A percentile compares a stretch with the other conserved stretches of the same genome.
Conservation (phyloP, 2,888 invertebrate species). For the Aproaerema taeniolella region DNA sequence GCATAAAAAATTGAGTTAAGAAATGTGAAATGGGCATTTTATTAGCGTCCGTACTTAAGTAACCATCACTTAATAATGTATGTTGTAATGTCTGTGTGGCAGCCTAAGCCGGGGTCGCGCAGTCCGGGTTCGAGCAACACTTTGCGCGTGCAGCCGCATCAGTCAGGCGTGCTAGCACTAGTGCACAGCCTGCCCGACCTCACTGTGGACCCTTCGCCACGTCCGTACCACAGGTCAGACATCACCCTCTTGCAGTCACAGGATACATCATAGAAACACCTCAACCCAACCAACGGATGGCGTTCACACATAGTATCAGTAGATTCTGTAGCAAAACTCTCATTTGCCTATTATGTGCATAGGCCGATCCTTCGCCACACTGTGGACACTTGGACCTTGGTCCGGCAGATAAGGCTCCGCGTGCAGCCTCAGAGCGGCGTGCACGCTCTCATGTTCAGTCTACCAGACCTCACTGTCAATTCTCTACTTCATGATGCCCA, state of each 20-base stretch:
- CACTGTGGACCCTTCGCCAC: slow-evolving; percentile 44
- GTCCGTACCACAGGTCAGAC: slow-evolving; percentile 17
- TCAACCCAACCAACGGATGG: not conserved
- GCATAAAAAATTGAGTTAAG: no score
- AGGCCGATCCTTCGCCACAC: slow-evolving; percentile 6
- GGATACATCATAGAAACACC: not conserved
- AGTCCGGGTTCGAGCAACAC: slow-evolving; percentile 43
- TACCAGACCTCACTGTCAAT: slow-evolving; percentile 82
- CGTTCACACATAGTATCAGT: not conserved
- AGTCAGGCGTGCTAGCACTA: slow-evolving; percentile 75
- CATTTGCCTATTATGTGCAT: no score
- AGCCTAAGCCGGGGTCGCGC: slow-evolving; percentile 22
- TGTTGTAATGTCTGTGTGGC: no score
- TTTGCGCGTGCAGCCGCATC: slow-evolving; percentile 84
- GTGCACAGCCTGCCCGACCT: slow-evolving; percentile 91
- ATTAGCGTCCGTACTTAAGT: no score
- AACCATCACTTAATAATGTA: no score
- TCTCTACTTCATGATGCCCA: no score
- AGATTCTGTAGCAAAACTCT: no score
- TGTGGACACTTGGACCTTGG: not conserved
- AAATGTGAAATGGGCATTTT: no score
- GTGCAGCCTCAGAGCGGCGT: slow-evolving; percentile 78
- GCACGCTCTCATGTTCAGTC: slow-evolving; percentile 85
- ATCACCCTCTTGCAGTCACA: not conserved
- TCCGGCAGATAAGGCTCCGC: slow-evolving; percentile 76